Percentiles rank a stretch among this genome's conserved stretches.
phyloP scores from a whole-genome alignment of 2,888 invertebrate genomes.

The Taphrorychus bicolor region DNA sequence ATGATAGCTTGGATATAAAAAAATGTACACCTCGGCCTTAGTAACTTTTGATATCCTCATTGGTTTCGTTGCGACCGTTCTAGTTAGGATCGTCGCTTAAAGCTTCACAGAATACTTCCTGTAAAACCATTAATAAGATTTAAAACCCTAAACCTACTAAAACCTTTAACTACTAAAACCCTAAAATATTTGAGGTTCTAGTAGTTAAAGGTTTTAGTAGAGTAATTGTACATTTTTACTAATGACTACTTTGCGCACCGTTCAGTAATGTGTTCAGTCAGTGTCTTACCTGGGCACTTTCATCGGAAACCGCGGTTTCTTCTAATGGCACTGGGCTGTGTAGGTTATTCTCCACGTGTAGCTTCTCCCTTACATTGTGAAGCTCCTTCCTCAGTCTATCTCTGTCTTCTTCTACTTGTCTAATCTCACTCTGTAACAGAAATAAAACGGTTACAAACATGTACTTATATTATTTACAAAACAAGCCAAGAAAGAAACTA shows the following conservation, averaged over 20 bases:
- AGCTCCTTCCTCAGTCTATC: constrained; percentile 76
- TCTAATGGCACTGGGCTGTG: constrained; percentile 54
- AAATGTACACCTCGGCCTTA: constrained; percentile 28
- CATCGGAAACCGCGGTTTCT: constrained; percentile 33
- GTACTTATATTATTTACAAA: too few relatives aligned
- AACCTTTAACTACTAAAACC: too few relatives aligned
- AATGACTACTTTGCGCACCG: too few relatives aligned
- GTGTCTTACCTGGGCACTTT: constrained; percentile 29
- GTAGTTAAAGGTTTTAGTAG: too few relatives aligned
- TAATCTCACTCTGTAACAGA: constrained; percentile 70
- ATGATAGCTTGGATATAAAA: constrained; percentile 13
- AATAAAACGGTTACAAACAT: too few relatives aligned
- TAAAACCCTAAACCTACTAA: too few relatives aligned
- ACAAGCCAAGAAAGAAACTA: too few relatives aligned
- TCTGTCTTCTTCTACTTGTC: constrained; percentile 77
- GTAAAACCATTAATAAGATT: background rate
- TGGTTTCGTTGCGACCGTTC: constrained; percentile 1
- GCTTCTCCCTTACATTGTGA: constrained; percentile 73
- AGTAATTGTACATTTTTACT: too few relatives aligned
- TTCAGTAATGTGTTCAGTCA: too few relatives aligned
- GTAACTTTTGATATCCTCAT: constrained; percentile 13
- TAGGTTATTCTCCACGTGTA: constrained; percentile 65
- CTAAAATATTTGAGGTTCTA: too few relatives aligned
- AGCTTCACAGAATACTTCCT: constrained; percentile 40
- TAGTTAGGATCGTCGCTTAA: constrained; percentile 34